Evolutionary conservation across 1,140 invertebrate species (phyloP).

Genomic region (Papilio helenus): DNA sequence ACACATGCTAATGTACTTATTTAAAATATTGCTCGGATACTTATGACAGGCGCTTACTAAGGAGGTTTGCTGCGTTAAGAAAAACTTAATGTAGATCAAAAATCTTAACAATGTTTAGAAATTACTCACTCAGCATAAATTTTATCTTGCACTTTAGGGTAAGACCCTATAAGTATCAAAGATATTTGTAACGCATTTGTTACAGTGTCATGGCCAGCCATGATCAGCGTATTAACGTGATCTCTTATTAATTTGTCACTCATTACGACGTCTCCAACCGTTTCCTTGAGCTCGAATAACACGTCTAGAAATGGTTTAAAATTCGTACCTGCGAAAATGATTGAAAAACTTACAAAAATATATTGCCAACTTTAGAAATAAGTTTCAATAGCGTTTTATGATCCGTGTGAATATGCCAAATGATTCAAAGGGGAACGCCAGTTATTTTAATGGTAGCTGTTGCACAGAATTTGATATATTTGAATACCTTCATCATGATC

Average conservation of each 20-base stretch:
- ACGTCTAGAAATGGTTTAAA: slow-evolving; percentile 50
- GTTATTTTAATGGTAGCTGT: too few species aligned
- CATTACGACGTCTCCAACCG: slow-evolving; percentile 42
- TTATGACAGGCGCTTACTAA: too few species aligned
- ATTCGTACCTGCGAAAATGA: slow-evolving; percentile 33
- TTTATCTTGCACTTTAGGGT: slow-evolving; percentile 52
- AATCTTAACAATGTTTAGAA: background rate
- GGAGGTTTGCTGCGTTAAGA: too few species aligned
- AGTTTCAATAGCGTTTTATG: too few species aligned
- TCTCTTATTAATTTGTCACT: slow-evolving; percentile 52
- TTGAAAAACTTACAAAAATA: too few species aligned
- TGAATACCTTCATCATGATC: too few species aligned
- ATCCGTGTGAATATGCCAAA: too few species aligned
- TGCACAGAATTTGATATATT: too few species aligned
- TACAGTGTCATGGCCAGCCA: slow-evolving; percentile 56
- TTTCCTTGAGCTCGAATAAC: slow-evolving; percentile 42
- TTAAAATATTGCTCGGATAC: background rate
- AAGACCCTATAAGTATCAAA: slow-evolving; percentile 50
- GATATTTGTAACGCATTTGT: slow-evolving; percentile 39
- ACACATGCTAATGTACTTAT: background rate
- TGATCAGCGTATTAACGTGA: slow-evolving; percentile 53
- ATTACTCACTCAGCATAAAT: slow-evolving; percentile 56
- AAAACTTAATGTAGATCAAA: background rate
- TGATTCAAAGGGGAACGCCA: too few species aligned
- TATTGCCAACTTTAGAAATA: too few species aligned